Evolutionary conservation across 2,797 vertebrate genomes (phyloP).

Genomic region (Micrastur ruficollis): DNA sequence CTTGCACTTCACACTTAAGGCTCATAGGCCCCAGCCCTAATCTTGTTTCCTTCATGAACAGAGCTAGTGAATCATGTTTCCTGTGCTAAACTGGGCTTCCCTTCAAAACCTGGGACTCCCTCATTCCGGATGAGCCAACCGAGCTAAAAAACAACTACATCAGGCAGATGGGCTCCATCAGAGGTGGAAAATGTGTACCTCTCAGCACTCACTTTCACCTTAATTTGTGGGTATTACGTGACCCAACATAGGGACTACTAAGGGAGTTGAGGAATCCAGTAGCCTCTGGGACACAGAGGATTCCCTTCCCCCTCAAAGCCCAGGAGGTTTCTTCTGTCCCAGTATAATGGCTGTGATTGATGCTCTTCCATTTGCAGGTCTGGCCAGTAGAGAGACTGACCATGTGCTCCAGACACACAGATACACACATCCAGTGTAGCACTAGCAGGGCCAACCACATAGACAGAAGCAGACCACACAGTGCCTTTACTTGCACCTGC

Average conservation of each 20-base stretch:
- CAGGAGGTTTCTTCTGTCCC: not conserved
- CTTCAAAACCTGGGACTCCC: not conserved
- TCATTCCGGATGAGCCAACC: not conserved
- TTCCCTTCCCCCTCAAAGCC: not conserved
- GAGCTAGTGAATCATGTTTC: not conserved
- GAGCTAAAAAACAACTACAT: accelerated
- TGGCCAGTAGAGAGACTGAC: not conserved
- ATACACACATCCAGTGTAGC: too few relatives aligned
- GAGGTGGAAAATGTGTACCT: not conserved
- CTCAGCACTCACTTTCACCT: not conserved
- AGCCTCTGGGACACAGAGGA: not conserved
- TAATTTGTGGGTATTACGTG: not conserved
- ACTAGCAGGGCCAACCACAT: not conserved
- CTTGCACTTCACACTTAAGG: not conserved
- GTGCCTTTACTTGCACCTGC: not conserved
- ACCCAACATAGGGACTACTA: not conserved
- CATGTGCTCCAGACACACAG: not conserved
- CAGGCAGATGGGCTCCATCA: not conserved
- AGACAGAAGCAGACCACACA: accelerated
- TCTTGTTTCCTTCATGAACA: not conserved
- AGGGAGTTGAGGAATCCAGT: not conserved
- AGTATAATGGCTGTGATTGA: not conserved
- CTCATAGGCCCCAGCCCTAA: not conserved
- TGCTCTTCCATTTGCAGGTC: not conserved
- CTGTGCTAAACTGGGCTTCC: not conserved